Conservation (phyloP, 2,888 invertebrate genomes). For the Malacosoma neustria region DNA sequence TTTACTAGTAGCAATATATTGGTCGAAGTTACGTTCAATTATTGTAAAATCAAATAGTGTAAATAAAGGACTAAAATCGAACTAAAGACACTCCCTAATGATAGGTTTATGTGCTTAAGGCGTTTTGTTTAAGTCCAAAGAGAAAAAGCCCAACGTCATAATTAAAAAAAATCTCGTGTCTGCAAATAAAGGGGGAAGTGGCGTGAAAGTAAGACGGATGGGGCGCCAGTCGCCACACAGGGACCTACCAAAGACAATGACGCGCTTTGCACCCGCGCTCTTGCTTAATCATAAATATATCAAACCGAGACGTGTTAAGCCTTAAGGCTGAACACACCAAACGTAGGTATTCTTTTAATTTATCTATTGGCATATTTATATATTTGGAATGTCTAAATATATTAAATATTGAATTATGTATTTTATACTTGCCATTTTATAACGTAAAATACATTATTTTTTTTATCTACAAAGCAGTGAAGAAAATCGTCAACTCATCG, state of each 20-base stretch:
- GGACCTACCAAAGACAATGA: slow-evolving; percentile 63
- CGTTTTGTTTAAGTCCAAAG: slow-evolving; percentile 20
- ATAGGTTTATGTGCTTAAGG: slow-evolving; percentile 45
- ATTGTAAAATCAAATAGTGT: too few relatives aligned
- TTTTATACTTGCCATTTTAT: too few relatives aligned
- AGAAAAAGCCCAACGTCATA: slow-evolving; percentile 73
- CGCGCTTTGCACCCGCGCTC: slow-evolving; percentile 53
- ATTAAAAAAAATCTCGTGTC: slow-evolving; percentile 73
- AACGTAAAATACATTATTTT: too few relatives aligned
- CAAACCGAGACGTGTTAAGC: slow-evolving; percentile 48
- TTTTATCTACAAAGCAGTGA: too few relatives aligned
- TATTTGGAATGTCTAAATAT: too few relatives aligned
- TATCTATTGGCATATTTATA: slow-evolving; percentile 24
- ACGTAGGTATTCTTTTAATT: too few relatives aligned
- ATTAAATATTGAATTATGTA: too few relatives aligned
- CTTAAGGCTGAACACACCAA: too few relatives aligned
- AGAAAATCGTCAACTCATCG: too few relatives aligned
- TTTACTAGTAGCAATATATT: too few relatives aligned
- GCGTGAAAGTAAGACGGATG: slow-evolving; percentile 68
- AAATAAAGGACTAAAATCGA: too few relatives aligned
- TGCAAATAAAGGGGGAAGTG: slow-evolving; percentile 69
- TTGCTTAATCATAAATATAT: slow-evolving; percentile 72
- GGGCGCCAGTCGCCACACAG: slow-evolving; percentile 64
- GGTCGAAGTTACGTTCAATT: too few relatives aligned
- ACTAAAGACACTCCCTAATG: slow-evolving; percentile 25